Percentiles rank a stretch among this genome's conserved stretches.
phyloP scores from a whole-genome alignment of 2,797 vertebrate genomes.

The Myripristis jacobus region DNA sequence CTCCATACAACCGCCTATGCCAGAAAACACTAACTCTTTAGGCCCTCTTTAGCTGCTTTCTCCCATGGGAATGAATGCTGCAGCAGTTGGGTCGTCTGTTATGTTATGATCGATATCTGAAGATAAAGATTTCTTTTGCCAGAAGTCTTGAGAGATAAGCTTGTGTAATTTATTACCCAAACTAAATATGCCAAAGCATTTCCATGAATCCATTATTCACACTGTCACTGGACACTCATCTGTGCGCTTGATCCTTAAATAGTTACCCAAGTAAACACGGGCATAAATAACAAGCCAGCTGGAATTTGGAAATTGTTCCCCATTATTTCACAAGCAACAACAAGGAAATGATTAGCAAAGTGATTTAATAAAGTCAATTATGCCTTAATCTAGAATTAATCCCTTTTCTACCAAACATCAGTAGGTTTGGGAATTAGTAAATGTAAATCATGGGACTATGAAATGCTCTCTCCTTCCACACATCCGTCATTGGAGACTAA shows the following conservation, averaged over 20 bases:
- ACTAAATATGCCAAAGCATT: constrained; percentile 50
- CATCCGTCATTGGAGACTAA: constrained; percentile 78
- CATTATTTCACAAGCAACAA: constrained; percentile 44
- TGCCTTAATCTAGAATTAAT: constrained; percentile 38
- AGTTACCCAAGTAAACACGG: constrained; percentile 36
- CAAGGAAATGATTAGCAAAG: constrained; percentile 48
- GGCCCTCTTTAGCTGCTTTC: not conserved
- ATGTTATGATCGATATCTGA: constrained; percentile 46
- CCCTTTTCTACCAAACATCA: constrained; percentile 51
- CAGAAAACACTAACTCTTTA: constrained; percentile 16
- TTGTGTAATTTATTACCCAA: constrained; percentile 50
- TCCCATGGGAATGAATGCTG: constrained; percentile 13
- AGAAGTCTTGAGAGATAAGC: constrained; percentile 45
- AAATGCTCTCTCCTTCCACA: constrained; percentile 64
- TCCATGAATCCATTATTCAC: constrained; percentile 48
- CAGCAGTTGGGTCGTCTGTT: constrained; percentile 41
- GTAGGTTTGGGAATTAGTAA: constrained; percentile 39
- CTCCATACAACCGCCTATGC: constrained; percentile 18
- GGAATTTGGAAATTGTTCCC: constrained; percentile 43
- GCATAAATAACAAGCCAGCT: constrained; percentile 35
- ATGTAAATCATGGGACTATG: constrained; percentile 66
- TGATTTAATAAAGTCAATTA: constrained; percentile 47
- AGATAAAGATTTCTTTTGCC: constrained; percentile 26
- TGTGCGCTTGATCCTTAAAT: constrained; percentile 34
- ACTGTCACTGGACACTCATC: constrained; percentile 34